These are phyloP conservation scores for Acrobeloides nanus DNA, from an alignment of 2,888 invertebrate genomes.

Conservation along the genomic window DNA sequence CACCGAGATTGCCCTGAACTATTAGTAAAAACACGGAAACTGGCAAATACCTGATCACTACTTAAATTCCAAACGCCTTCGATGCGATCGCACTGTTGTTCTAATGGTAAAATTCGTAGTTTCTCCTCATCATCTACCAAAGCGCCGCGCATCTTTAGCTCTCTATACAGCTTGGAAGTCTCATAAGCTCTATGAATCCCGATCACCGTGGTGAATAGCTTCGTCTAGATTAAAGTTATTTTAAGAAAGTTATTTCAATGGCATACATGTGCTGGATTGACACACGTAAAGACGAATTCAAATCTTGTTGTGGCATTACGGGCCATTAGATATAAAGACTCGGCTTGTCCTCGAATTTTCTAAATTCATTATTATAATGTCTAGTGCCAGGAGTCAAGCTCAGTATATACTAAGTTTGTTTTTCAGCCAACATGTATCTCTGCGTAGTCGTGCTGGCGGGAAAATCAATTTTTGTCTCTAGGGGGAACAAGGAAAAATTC, in stretches of 20 bases:
- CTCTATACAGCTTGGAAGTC: conserved; percentile 76
- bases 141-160: conserved; percentile 82
- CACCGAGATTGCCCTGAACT: conserved; percentile 89
- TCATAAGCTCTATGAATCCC: conserved; percentile 88
- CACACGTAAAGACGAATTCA: conserved; percentile 92
- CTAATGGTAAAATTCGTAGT: conserved; percentile 70
- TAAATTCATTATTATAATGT: no score
- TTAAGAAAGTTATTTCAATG: conserved; percentile 3
- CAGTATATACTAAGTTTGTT: no score
- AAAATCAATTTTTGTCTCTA: no score
- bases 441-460: no score
- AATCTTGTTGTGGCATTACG: conserved; percentile 74
- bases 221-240: conserved; percentile 62
- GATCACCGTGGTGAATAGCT: conserved; percentile 80
- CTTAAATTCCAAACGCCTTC: conserved; percentile 94
- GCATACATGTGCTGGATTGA: conserved; percentile 59
- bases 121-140: conserved; percentile 79
- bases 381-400: no score
- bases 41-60: conserved; percentile 63
- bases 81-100: conserved; percentile 73
- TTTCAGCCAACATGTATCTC: no score
- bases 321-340: conserved; percentile 79
- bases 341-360: conserved; percentile 73
- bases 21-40: no score
- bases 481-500: no score